These are phyloP conservation scores for Bombyx mori DNA, from an alignment of 1,140 invertebrate genomes.

Conservation along the genomic window ASM3026992v2 NC_085115.1:4909501-4910000, in stretches of 20 bases:
- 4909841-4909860: slow-evolving; percentile 77
- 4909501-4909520: slow-evolving; percentile 83
- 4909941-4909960: slow-evolving; percentile 76
- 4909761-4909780: slow-evolving; percentile 83
- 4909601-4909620: slow-evolving; percentile 81
- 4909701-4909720: slow-evolving; percentile 83
- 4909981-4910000: slow-evolving; percentile 83
- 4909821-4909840: slow-evolving; percentile 77
- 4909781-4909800: slow-evolving; percentile 79
- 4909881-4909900: slow-evolving; percentile 42
- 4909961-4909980: slow-evolving; percentile 82
- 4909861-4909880: slow-evolving; percentile 71
- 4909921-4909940: slow-evolving; percentile 46
- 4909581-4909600: slow-evolving; percentile 79
- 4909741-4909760: slow-evolving; percentile 80
- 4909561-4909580: slow-evolving; percentile 86
- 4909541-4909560: slow-evolving; percentile 84
- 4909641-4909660: slow-evolving; percentile 80
- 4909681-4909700: slow-evolving; percentile 80
- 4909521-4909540: slow-evolving; percentile 79
- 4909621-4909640: slow-evolving; percentile 88
- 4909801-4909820: slow-evolving; percentile 72
- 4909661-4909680: slow-evolving; percentile 81
- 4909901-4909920: slow-evolving; percentile 75
- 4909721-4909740: slow-evolving; percentile 81